Evolutionary conservation across 2,888 invertebrate species (phyloP).

Genomic region (Entomobrya proxima): DNA sequence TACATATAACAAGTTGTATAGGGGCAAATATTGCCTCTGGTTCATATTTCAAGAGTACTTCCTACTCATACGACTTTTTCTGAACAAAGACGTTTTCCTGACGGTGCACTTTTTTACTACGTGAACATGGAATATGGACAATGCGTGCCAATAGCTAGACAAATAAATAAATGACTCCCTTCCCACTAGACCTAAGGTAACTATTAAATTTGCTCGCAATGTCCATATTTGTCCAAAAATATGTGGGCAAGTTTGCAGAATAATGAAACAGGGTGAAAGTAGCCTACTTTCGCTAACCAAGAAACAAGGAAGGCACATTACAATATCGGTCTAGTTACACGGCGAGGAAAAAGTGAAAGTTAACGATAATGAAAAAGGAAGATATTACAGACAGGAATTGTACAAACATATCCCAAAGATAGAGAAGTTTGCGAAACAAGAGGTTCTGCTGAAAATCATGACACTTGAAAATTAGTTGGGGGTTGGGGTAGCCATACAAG

Average conservation of each 20-base stretch:
- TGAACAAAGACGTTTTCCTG: neutral
- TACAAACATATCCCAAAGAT: neutral
- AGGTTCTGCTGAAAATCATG: slow-evolving; percentile 17
- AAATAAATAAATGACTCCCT: neutral
- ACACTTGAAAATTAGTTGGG: slow-evolving; percentile 15
- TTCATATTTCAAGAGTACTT: too few relatives aligned
- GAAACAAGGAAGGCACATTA: neutral
- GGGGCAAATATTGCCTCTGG: too few relatives aligned
- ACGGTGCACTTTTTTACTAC: slow-evolving; percentile 4
- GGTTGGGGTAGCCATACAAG: neutral
- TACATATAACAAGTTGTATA: too few relatives aligned
- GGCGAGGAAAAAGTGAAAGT: slow-evolving; percentile 24
- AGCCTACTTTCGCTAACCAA: neutral
- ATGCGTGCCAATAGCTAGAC: slow-evolving; percentile 11
- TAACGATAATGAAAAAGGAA: slow-evolving; percentile 50
- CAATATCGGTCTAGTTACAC: neutral
- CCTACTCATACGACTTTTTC: too few relatives aligned
- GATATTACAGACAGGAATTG: slow-evolving; percentile 25
- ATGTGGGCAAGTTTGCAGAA: neutral
- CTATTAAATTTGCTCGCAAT: neutral
- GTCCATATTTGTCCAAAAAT: neutral
- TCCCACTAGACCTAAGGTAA: neutral
- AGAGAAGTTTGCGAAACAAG: neutral
- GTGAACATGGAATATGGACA: neutral
- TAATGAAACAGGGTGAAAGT: slow-evolving; percentile 7